Evolutionary conservation across 2,797 vertebrate species (phyloP).

Genomic region (Acomys russatus): DNA sequence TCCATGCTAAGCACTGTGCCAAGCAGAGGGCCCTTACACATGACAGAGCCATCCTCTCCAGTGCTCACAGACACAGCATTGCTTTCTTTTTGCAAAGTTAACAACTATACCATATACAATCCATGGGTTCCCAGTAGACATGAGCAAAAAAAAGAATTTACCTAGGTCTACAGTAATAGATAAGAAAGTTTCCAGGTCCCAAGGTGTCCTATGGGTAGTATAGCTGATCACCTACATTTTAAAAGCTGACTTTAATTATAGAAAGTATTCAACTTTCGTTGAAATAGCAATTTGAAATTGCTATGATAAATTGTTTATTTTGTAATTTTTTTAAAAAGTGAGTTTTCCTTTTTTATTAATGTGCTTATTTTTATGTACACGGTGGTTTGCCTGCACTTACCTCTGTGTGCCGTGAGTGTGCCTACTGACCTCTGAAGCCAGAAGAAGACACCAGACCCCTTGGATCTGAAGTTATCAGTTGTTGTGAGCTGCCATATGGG

Average conservation of each 20-base stretch:
- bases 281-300: slow-evolving; percentile 43
- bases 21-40: not conserved
- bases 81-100: not conserved
- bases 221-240: not conserved
- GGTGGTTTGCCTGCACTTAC: not conserved
- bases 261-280: slow-evolving; percentile 28
- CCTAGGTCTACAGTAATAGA: not conserved
- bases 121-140: not conserved
- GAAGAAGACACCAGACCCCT: not conserved
- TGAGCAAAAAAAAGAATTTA: not conserved
- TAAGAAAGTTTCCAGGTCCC: not conserved
- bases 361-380: not conserved
- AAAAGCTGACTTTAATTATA: slow-evolving; percentile 12
- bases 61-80: not conserved
- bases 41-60: not conserved
- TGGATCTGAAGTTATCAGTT: not conserved
- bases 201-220: not conserved
- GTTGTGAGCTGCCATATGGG: not conserved
- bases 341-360: not conserved
- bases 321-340: not conserved
- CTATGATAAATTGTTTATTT: not conserved
- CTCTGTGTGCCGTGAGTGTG: not conserved
- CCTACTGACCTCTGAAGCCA: not conserved
- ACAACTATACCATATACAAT: too few species aligned
- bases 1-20: not conserved